Percentiles rank a stretch among this genome's conserved stretches.
These are phyloP conservation scores for Lysandra bellargus DNA, from an alignment of 2,888 invertebrate species.

Conservation along the genomic window DNA sequence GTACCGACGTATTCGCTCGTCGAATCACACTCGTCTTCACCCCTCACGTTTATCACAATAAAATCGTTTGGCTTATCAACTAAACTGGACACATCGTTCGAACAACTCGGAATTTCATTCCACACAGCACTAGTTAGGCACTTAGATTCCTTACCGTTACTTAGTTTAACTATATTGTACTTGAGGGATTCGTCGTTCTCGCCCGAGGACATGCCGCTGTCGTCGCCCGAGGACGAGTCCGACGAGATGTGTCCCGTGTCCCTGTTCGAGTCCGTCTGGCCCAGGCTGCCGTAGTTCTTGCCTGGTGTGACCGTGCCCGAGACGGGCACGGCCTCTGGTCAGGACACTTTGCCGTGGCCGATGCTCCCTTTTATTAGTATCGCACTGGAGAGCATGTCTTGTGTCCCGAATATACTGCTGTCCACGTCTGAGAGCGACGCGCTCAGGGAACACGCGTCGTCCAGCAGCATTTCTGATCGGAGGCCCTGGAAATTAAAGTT, in stretches of 20 bases:
- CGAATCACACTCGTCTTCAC: slow-evolving; percentile 57
- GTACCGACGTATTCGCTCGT: slow-evolving; percentile 53
- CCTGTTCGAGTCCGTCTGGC: slow-evolving; percentile 27
- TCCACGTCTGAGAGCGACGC: slow-evolving; percentile 63
- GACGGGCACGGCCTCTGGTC: slow-evolving; percentile 75
- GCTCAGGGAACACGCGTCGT: slow-evolving; percentile 65
- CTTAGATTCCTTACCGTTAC: slow-evolving; percentile 62
- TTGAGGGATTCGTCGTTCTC: slow-evolving; percentile 69
- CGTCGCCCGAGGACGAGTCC: slow-evolving; percentile 45
- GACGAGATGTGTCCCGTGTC: slow-evolving; percentile 36
- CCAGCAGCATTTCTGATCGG: slow-evolving; percentile 65
- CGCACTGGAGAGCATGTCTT: slow-evolving; percentile 57
- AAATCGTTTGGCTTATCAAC: slow-evolving; percentile 49
- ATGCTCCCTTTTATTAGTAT: slow-evolving; percentile 66
- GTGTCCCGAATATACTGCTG: slow-evolving; percentile 61
- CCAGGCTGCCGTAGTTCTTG: slow-evolving; percentile 66
- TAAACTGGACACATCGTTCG: slow-evolving; percentile 54
- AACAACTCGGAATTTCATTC: slow-evolving; percentile 77
- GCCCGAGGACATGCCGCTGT: slow-evolving; percentile 75
- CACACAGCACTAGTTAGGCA: slow-evolving; percentile 71
- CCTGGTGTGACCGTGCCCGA: slow-evolving; percentile 59
- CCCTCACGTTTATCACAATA: slow-evolving; percentile 73
- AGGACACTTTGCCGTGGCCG: slow-evolving; percentile 59
- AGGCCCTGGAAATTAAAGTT: slow-evolving; percentile 54
- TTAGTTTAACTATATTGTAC: slow-evolving; percentile 52